Conservation (phyloP, 2,113 vertebrate genomes). For the Leptodactylus fuscus region DNA sequence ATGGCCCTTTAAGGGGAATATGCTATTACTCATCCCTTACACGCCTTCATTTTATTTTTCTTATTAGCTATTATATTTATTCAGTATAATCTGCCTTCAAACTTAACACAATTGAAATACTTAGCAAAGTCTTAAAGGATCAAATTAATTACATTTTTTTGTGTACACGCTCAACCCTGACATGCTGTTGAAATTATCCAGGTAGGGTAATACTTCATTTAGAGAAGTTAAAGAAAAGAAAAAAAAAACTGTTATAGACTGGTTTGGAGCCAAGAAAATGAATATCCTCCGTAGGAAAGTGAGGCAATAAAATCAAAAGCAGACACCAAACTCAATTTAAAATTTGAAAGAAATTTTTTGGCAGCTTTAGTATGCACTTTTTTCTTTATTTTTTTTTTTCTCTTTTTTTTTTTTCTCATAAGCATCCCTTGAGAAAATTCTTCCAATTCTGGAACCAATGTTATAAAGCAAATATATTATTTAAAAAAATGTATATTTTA, state of each 20-base stretch:
- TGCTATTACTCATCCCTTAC: neutral
- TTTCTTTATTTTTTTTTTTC: no score
- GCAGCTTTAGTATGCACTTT: slow-evolving; percentile 35
- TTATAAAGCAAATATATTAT: neutral
- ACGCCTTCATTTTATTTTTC: neutral
- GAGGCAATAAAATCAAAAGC: slow-evolving; percentile 57
- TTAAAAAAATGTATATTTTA: neutral
- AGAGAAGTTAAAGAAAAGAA: slow-evolving; percentile 25
- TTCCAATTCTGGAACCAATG: slow-evolving; percentile 3
- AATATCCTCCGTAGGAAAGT: slow-evolving; percentile 57
- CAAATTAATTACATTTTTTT: slow-evolving; percentile 32
- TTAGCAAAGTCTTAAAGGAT: slow-evolving; percentile 22
- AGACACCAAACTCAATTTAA: slow-evolving; percentile 59
- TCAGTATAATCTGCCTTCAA: neutral
- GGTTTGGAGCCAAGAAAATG: slow-evolving; percentile 57
- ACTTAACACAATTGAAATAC: slow-evolving; percentile 13
- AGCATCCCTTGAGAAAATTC: slow-evolving; percentile 33
- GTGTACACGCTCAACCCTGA: neutral
- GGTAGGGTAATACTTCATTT: slow-evolving; percentile 52
- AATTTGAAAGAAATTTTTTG: slow-evolving; percentile 52
- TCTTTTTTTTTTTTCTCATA: slow-evolving; percentile 31
- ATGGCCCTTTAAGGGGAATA: neutral
- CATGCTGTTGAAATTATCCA: slow-evolving; percentile 44
- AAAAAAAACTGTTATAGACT: slow-evolving; percentile 33
- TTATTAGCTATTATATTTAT: slow-evolving; percentile 9